Percentiles rank a stretch among this genome's conserved stretches.
phyloP scores from a whole-genome alignment of 1,140 invertebrate genomes.

The Zaprionus inermis region DNA sequence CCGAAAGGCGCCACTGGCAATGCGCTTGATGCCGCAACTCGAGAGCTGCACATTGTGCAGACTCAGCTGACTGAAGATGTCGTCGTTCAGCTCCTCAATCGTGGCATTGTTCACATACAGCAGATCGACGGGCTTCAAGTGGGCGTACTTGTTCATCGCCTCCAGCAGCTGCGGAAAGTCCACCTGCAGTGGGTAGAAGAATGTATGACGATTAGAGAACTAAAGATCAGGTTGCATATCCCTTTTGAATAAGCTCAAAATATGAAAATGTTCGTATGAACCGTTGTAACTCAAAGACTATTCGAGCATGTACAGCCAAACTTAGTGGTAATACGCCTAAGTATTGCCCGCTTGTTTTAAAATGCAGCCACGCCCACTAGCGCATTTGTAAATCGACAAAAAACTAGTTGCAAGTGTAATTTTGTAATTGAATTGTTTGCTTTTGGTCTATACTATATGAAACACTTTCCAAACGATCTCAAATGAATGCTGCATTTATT shows the following conservation, averaged over 20 bases:
- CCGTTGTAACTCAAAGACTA: neutral
- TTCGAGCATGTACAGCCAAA: neutral
- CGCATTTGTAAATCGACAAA: neutral
- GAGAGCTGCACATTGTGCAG: constrained; percentile 94
- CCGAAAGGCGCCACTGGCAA: constrained; percentile 90
- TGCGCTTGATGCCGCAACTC: constrained; percentile 90
- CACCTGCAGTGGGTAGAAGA: constrained; percentile 85
- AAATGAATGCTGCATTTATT: neutral
- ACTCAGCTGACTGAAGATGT: constrained; percentile 90
- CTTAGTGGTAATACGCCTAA: neutral
- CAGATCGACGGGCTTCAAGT: constrained; percentile 89
- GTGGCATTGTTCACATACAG: constrained; percentile 95
- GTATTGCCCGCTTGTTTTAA: neutral
- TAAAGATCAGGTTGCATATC: neutral
- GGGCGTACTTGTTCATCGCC: constrained; percentile 89
- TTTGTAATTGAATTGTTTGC: no score
- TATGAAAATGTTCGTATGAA: neutral
- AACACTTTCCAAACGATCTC: no score
- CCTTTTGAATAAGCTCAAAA: neutral
- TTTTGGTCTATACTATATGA: neutral
- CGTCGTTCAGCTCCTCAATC: constrained; percentile 88
- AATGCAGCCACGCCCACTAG: neutral
- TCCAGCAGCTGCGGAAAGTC: constrained; percentile 90
- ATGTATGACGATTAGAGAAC: neutral
- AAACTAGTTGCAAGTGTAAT: no score